Percentiles rank a stretch among this genome's conserved stretches.
phyloP scores from a whole-genome alignment of 2,113 vertebrate genomes.

The Caracal caracal region DNA sequence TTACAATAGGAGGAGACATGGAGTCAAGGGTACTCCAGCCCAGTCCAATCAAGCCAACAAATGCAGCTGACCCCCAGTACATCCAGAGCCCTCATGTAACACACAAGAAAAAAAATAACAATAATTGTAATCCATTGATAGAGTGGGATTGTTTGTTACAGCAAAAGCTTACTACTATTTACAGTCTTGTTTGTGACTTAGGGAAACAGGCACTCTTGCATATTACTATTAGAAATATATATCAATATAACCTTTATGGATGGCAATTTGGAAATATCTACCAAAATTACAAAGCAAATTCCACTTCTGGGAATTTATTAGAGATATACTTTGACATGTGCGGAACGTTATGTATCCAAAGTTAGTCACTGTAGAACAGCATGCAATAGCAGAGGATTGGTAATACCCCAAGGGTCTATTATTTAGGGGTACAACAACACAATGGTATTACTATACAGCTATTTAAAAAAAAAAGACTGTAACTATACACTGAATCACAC shows the following conservation, averaged over 20 bases:
- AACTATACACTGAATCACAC: not conserved
- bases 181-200: not conserved
- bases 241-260: not conserved
- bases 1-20: not conserved
- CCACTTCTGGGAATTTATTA: not conserved
- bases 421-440: not conserved
- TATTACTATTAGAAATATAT: not conserved
- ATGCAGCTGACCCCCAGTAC: not conserved
- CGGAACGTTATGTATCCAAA: not conserved
- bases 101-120: not conserved
- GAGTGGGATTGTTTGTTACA: not conserved
- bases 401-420: not conserved
- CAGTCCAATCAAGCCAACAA: not conserved
- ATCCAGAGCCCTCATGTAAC: not conserved
- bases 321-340: not conserved
- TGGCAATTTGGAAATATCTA: not conserved
- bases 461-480: not conserved
- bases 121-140: not conserved
- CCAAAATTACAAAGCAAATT: not conserved
- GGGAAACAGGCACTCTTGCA: not conserved
- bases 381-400: not conserved
- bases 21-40: not conserved
- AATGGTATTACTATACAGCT: not conserved
- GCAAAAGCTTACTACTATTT: not conserved
- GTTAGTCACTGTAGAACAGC: not conserved